Evolutionary conservation across 2,113 vertebrate genomes (phyloP).

Genomic region (Hydropotes inermis): DNA sequence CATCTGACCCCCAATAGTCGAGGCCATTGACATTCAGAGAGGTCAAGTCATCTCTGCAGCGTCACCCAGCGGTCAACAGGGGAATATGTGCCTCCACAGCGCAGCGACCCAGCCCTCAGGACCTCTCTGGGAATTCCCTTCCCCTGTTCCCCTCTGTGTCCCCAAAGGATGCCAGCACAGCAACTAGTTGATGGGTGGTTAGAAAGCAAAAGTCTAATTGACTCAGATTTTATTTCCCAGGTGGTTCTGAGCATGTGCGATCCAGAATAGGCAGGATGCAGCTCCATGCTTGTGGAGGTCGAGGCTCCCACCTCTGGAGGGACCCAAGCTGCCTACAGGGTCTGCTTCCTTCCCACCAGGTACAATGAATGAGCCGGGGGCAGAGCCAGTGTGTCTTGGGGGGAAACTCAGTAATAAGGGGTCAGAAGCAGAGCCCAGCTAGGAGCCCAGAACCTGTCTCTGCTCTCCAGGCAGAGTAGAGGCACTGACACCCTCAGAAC

Average conservation of each 20-base stretch:
- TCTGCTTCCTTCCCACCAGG: neutral
- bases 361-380: too few relatives aligned
- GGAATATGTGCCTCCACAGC: neutral
- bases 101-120: neutral
- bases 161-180: neutral
- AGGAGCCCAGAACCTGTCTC: neutral
- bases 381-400: neutral
- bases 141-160: neutral
- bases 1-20: neutral
- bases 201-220: accelerated
- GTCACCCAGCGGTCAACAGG: accelerated
- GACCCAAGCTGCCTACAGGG: neutral
- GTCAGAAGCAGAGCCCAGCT: neutral
- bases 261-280: neutral
- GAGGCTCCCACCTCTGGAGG: neutral
- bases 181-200: neutral
- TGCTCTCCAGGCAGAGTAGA: neutral
- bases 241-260: neutral
- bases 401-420: neutral
- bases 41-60: neutral
- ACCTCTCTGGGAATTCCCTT: neutral
- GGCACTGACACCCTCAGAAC: neutral
- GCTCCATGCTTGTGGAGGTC: accelerated
- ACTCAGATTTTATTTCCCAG: neutral
- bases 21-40: neutral